Evolutionary conservation across 2,113 vertebrate species (phyloP).

Genomic region (Ornithorhynchus anatinus): DNA sequence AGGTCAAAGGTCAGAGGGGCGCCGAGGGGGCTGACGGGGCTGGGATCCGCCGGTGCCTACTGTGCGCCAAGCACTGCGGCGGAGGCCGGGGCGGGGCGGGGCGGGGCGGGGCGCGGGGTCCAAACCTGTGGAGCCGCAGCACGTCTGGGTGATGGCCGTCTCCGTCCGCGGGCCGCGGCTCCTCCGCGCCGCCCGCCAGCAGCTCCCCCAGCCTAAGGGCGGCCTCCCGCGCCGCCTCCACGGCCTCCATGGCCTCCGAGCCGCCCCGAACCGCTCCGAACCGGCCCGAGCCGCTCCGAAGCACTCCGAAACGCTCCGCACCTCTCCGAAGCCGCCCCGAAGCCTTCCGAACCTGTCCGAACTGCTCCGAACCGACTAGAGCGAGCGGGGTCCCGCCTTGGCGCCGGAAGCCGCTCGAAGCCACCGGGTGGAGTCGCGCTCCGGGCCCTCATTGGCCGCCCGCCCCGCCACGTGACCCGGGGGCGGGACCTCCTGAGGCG

Average conservation of each 20-base stretch:
- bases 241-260: neutral
- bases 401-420: neutral
- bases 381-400: too few species aligned
- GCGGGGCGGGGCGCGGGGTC: neutral
- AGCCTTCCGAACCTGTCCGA: too few species aligned
- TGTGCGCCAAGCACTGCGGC: neutral
- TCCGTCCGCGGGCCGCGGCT: neutral
- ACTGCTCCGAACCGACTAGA: too few species aligned
- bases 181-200: neutral
- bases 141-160: too few species aligned
- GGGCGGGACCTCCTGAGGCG: too few species aligned
- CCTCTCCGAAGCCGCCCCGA: neutral
- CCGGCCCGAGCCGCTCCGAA: neutral
- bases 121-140: too few species aligned
- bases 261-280: neutral
- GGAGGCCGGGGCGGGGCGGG: rapidly evolving
- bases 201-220: neutral
- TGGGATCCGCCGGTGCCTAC: neutral
- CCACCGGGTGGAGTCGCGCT: rapidly evolving
- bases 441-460: rapidly evolving
- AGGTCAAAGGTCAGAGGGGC: neutral
- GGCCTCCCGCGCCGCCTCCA: neutral
- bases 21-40: too few species aligned
- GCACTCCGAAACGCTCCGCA: neutral
- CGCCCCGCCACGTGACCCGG: neutral